These are phyloP conservation scores for Sturnus vulgaris DNA, from an alignment of 2,113 vertebrate species.

Conservation along the genomic window DNA sequence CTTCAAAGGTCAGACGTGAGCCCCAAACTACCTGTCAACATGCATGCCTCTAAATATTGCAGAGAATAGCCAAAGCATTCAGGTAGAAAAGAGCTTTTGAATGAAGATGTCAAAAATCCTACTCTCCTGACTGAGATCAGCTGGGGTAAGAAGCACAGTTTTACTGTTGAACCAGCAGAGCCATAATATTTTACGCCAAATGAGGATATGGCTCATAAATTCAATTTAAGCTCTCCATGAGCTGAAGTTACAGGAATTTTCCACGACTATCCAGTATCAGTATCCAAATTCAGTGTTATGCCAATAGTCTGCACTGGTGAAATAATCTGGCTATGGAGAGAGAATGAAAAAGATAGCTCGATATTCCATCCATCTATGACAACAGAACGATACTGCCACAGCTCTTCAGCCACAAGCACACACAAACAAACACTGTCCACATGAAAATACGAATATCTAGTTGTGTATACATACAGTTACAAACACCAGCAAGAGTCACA, in stretches of 20 bases:
- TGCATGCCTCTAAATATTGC: neutral
- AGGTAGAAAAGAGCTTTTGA: conserved; percentile 28
- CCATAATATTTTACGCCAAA: conserved; percentile 20
- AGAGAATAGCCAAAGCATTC: neutral
- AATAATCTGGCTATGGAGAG: conserved; percentile 29
- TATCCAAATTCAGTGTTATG: conserved; percentile 32
- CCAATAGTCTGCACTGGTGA: neutral
- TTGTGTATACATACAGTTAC: neutral
- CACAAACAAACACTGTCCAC: neutral
- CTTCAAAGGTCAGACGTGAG: neutral
- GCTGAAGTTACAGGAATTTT: conserved; percentile 60
- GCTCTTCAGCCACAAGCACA: neutral
- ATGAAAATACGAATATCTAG: neutral
- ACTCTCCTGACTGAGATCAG: neutral
- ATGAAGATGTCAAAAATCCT: conserved; percentile 16
- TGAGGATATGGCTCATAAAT: conserved; percentile 55
- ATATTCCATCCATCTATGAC: neutral
- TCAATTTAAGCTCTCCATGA: conserved; percentile 47
- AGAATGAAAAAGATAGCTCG: neutral
- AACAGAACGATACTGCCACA: neutral
- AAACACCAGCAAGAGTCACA: neutral
- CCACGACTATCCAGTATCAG: conserved; percentile 37
- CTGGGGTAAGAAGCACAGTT: neutral
- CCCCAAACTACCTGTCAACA: neutral
- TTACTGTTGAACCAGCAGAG: conserved; percentile 17